A percentile compares a stretch with the other conserved stretches of the same genome.
Conservation (phyloP, 1,140 invertebrate species). For the Trigoniulus corallinus region DNA sequence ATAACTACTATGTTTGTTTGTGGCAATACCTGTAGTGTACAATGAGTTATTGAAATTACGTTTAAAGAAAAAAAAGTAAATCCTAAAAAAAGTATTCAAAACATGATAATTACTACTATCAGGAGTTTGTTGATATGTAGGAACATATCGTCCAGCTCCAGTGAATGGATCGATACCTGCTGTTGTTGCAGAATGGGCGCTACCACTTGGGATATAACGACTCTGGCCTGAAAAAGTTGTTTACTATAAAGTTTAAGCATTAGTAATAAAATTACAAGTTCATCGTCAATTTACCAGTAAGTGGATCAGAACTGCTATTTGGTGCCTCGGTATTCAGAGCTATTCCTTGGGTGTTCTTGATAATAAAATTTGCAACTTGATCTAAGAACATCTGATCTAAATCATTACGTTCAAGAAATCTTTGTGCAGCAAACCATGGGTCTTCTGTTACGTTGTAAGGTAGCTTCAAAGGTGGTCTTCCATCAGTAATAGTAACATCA, state of each 20-base stretch:
- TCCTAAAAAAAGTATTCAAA: not conserved
- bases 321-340: slow-evolving; percentile 16
- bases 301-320: slow-evolving; percentile 42
- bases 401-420: slow-evolving; percentile 49
- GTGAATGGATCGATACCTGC: slow-evolving; percentile 23
- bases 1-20: not conserved
- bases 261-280: slow-evolving; percentile 8
- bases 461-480: slow-evolving; percentile 66
- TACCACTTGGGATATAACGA: slow-evolving; percentile 29
- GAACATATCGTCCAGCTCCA: slow-evolving; percentile 55
- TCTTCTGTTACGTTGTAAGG: slow-evolving; percentile 67
- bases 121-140: slow-evolving; percentile 15
- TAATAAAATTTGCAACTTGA: slow-evolving; percentile 89
- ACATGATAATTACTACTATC: not conserved
- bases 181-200: not conserved
- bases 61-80: not conserved
- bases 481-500: slow-evolving; percentile 81
- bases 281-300: slow-evolving; percentile 36
- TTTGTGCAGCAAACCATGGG: slow-evolving; percentile 43
- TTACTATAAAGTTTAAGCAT: not conserved
- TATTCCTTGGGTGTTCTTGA: slow-evolving; percentile 49
- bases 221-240: slow-evolving; percentile 22
- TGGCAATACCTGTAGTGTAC: not conserved
- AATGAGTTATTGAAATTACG: no score
- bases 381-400: slow-evolving; percentile 76